phyloP scores from a whole-genome alignment of 2,113 vertebrate genomes.

The Xenopus borealis region DNA sequence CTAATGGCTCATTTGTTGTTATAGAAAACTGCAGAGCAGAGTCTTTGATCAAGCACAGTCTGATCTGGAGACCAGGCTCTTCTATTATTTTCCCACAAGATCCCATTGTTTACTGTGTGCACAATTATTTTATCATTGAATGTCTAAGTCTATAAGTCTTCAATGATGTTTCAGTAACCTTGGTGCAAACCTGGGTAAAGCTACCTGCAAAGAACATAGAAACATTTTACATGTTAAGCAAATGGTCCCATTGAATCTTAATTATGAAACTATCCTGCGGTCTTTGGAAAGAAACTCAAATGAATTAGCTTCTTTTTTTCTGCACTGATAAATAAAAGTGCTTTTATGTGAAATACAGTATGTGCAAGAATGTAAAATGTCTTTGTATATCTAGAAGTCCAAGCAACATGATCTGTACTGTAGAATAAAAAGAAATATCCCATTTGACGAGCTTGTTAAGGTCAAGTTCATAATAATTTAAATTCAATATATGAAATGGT shows the following conservation, averaged over 20 bases:
- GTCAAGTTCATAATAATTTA: conserved; percentile 18
- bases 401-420: conserved; percentile 9
- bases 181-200: too few species aligned
- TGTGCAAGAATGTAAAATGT: conserved; percentile 6
- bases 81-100: too few species aligned
- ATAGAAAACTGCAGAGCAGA: too few species aligned
- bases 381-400: background rate
- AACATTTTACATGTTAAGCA: background rate
- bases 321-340: conserved; percentile 5
- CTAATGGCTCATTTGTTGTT: too few species aligned
- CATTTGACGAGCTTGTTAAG: background rate
- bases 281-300: background rate
- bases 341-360: background rate
- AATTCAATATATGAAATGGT: conserved; percentile 8
- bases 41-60: too few species aligned
- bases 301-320: conserved; percentile 9
- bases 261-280: background rate
- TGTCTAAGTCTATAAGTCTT: too few species aligned
- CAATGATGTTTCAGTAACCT: too few species aligned
- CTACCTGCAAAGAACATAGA: background rate
- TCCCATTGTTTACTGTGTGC: too few species aligned
- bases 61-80: too few species aligned
- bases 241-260: conserved; percentile 1
- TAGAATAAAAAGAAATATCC: conserved; percentile 1
- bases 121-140: too few species aligned